A percentile compares a stretch with the other conserved stretches of the same genome.
These are phyloP conservation scores for Nycticorax nycticorax DNA, from an alignment of 2,113 vertebrate genomes.

Conservation along the genomic window DNA sequence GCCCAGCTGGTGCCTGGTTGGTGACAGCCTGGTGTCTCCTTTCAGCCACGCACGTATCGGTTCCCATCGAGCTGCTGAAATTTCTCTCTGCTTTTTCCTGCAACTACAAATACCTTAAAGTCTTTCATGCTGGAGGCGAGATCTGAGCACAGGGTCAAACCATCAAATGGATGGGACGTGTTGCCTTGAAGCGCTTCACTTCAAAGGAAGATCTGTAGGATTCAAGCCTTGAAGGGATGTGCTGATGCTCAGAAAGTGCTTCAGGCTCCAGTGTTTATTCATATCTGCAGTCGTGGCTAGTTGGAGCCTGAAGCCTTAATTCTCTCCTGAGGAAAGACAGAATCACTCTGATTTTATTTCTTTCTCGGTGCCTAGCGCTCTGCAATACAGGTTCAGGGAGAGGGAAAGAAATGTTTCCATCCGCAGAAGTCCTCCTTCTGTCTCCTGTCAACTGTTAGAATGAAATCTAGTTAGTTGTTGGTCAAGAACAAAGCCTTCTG, in stretches of 20 bases:
- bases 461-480: not conserved
- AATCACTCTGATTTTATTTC: not conserved
- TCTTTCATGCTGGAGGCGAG: not conserved
- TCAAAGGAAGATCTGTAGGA: not conserved
- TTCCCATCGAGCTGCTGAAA: not conserved
- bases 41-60: accelerated
- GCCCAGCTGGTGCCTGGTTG: not conserved
- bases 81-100: not conserved
- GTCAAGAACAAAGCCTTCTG: not conserved
- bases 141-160: not conserved
- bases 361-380: not conserved
- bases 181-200: not conserved
- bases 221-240: not conserved
- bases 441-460: not conserved
- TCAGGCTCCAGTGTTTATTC: not conserved
- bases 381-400: not conserved
- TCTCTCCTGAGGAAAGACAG: not conserved
- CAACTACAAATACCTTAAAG: not conserved
- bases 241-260: not conserved
- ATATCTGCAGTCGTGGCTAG: not conserved
- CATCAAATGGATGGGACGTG: not conserved
- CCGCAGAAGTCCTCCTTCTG: not conserved
- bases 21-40: not conserved
- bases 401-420: not conserved
- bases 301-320: not conserved